These are phyloP conservation scores for Urophycis tenuis DNA, from an alignment of 2,797 vertebrate species.

Conservation along the genomic window DNA sequence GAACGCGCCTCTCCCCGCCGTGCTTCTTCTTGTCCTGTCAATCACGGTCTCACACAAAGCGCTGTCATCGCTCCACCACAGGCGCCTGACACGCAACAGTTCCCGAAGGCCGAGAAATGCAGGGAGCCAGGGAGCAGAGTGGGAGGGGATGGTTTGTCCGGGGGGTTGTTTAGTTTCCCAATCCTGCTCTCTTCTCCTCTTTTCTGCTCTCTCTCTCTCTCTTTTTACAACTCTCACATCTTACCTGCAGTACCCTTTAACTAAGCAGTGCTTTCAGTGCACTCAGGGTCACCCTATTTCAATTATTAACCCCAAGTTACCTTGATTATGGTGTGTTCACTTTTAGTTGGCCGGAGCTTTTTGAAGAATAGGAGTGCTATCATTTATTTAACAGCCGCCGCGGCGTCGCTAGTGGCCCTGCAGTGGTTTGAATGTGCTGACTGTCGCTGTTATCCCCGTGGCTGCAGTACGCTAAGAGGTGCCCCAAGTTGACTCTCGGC, in stretches of 20 bases:
- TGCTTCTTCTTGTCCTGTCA: background rate
- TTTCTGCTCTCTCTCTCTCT: background rate
- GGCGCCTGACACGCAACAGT: background rate
- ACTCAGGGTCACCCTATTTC: background rate
- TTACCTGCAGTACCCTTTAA: background rate
- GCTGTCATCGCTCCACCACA: background rate
- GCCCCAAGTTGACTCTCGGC: background rate
- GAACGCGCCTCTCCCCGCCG: too few relatives aligned
- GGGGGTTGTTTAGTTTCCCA: background rate
- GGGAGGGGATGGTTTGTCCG: background rate
- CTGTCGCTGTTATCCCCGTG: background rate
- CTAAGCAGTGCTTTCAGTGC: background rate
- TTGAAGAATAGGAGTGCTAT: background rate
- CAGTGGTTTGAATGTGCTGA: background rate
- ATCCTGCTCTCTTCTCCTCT: background rate
- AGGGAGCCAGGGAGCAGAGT: background rate
- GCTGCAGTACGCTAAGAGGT: background rate
- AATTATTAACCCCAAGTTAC: background rate
- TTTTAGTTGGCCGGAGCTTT: background rate
- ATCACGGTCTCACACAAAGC: background rate
- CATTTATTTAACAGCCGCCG: slow-evolving; percentile 4
- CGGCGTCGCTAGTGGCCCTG: background rate
- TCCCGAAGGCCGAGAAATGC: background rate
- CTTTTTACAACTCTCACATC: background rate
- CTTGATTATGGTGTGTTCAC: background rate